Evolutionary conservation across 2,113 vertebrate genomes (phyloP), one percentile per base, ranked within the genome.

Genomic region (Hippocampus mohnikei): DNA sequence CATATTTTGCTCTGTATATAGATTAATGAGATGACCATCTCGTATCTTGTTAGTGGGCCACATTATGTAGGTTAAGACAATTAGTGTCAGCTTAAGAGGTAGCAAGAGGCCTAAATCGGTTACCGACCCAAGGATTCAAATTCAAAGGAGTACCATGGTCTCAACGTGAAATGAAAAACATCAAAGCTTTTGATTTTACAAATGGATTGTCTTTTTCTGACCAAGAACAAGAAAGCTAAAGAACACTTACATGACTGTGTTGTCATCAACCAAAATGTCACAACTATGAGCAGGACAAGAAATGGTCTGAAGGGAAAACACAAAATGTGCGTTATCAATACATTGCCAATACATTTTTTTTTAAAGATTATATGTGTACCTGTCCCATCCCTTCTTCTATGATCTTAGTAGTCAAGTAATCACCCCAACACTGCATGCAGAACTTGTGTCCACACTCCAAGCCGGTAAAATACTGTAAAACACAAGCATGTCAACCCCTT

Each of bases 371-470:
- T 52, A 25, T 33, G 5, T 13, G 20, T 96, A 99, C 97, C 96
- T 99, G 97, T 89, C 97, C 97, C 97, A 99, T 99, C 94, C 97
- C 97, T 94, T 99, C 97, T 84, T 99, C 97, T 91, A 99, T 99
- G 90, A 99, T 99, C 95, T 99, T 99, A 90, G 97, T 99, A 83
- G 96, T 99, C 93, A 99, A 93, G 92, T 99, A 99, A 94, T 99
- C 97, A 65, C 96, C 95, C 97, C 97, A 99, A 91, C 97, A 99
- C 92, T 99, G 97, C 96, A 99, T 97, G 92, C 97, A 99, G 93
- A 99, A 99, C 88, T 98, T 98, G 93, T 99, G 97, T 92, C 97
- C 97, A 93, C 97, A 99, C 90, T 99, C 97, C 85, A 99, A 92
- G 88, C 97, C 97, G 76, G 97, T 99, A 85, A 99, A 98, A 87